A percentile compares a stretch with the other conserved stretches of the same genome.
Conservation (phyloP, 2,113 vertebrate genomes). For the Saccopteryx bilineata region DNA sequence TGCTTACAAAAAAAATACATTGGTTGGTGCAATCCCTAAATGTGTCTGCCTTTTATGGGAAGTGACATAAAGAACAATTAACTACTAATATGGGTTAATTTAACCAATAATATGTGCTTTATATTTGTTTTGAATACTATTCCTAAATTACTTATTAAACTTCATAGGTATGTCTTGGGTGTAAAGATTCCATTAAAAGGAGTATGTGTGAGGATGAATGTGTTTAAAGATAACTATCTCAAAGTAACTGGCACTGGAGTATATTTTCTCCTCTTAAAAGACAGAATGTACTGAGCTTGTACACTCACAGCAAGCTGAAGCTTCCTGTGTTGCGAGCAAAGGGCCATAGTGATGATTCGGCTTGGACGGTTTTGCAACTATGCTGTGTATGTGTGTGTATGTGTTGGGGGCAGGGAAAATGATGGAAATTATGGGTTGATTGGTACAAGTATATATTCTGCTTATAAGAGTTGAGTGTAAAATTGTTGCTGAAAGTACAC, state of each 20-base stretch:
- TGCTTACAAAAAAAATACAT: neutral
- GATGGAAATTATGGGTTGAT: accelerated
- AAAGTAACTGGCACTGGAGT: neutral
- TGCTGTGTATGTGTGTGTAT: accelerated
- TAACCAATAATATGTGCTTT: neutral
- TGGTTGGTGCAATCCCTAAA: neutral
- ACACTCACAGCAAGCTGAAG: neutral
- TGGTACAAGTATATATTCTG: neutral
- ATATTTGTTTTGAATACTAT: conserved; percentile 16
- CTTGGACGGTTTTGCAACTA: neutral
- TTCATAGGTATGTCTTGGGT: neutral
- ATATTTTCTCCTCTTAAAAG: neutral
- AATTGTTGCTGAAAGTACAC: no score
- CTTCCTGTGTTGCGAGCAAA: neutral
- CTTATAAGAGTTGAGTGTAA: neutral
- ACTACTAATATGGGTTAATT: neutral
- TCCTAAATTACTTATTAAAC: conserved; percentile 14
- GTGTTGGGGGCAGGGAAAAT: neutral
- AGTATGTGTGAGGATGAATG: neutral
- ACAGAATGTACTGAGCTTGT: neutral
- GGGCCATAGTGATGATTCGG: neutral
- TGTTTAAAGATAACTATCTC: conserved; percentile 7
- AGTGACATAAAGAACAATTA: neutral
- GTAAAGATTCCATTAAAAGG: conserved; percentile 25
- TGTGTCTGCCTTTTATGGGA: neutral